These are phyloP conservation scores for Volucella zonaria DNA, from an alignment of 2,888 invertebrate genomes.

Conservation along the genomic window DNA sequence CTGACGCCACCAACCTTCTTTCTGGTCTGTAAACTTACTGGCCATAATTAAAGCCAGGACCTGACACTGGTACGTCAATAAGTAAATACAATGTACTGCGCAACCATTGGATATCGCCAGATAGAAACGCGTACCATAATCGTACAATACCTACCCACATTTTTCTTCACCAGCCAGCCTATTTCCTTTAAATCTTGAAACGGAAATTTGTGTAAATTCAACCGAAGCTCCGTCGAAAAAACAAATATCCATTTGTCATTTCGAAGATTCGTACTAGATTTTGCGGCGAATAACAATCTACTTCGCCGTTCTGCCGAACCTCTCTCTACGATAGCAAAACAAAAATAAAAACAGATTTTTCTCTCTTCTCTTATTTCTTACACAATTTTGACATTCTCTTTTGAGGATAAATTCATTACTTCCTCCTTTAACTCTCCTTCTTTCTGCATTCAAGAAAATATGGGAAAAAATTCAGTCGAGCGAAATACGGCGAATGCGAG, in stretches of 20 bases:
- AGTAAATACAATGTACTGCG: too few relatives aligned
- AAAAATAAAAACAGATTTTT: neutral
- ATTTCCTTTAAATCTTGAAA: too few relatives aligned
- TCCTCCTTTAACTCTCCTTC: slow-evolving; percentile 25
- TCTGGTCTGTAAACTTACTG: too few relatives aligned
- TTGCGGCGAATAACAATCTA: neutral
- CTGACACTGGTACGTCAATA: too few relatives aligned
- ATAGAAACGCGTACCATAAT: too few relatives aligned
- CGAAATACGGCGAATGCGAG: slow-evolving; percentile 74
- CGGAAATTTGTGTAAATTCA: too few relatives aligned
- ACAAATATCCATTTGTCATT: neutral
- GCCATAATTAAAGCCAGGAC: too few relatives aligned
- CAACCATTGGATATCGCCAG: too few relatives aligned
- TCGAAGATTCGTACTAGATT: slow-evolving; percentile 16
- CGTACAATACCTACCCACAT: too few relatives aligned
- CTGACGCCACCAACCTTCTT: too few relatives aligned
- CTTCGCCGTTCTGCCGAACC: neutral
- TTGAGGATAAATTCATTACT: slow-evolving; percentile 44
- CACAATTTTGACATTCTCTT: slow-evolving; percentile 54
- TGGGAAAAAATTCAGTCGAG: slow-evolving; percentile 75
- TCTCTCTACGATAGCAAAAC: too few relatives aligned
- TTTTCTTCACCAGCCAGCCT: too few relatives aligned
- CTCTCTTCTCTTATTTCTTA: neutral
- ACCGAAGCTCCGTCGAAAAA: neutral
- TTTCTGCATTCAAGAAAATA: slow-evolving; percentile 38